phyloP scores from a whole-genome alignment of 2,888 invertebrate species.

The Ophioninae sp. region DNA sequence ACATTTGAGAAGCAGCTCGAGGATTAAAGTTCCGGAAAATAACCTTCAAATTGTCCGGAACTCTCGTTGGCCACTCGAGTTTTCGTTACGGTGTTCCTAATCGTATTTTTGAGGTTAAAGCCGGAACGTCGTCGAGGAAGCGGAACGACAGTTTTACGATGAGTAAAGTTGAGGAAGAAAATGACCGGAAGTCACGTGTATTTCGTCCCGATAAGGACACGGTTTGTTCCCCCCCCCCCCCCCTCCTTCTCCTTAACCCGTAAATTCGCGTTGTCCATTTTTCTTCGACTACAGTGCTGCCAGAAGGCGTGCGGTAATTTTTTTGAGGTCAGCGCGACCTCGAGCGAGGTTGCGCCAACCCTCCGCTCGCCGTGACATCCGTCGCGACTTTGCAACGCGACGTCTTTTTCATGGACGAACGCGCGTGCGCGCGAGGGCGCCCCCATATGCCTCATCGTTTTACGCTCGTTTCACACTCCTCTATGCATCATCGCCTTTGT shows the following conservation, averaged over 20 bases:
- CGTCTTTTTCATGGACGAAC: constrained; percentile 37
- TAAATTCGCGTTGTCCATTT: not conserved
- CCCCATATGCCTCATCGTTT: not conserved
- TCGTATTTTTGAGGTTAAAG: not conserved
- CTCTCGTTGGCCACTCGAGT: not conserved
- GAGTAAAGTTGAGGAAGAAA: not conserved
- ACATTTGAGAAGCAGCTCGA: not conserved
- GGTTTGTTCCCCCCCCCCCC: not conserved
- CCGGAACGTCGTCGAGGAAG: constrained; percentile 18
- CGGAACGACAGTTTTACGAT: constrained; percentile 30
- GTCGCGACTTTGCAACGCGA: constrained; percentile 44
- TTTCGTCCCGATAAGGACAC: not conserved
- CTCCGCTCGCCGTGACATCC: constrained; percentile 74
- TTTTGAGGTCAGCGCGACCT: constrained; percentile 64
- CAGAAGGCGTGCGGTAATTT: not conserved
- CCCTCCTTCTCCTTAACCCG: not conserved
- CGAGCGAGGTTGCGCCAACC: constrained; percentile 71
- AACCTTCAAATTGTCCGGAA: not conserved
- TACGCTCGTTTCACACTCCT: not conserved
- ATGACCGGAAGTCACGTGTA: constrained; percentile 3
- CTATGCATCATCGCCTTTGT: constrained; percentile 25
- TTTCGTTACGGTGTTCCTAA: not conserved
- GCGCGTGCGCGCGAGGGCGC: constrained; percentile 8
- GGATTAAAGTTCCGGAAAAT: constrained; percentile 3
- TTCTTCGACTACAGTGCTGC: not conserved